Conservation (phyloP, 1,140 invertebrate species). For the Phymastichus coffea region DNA sequence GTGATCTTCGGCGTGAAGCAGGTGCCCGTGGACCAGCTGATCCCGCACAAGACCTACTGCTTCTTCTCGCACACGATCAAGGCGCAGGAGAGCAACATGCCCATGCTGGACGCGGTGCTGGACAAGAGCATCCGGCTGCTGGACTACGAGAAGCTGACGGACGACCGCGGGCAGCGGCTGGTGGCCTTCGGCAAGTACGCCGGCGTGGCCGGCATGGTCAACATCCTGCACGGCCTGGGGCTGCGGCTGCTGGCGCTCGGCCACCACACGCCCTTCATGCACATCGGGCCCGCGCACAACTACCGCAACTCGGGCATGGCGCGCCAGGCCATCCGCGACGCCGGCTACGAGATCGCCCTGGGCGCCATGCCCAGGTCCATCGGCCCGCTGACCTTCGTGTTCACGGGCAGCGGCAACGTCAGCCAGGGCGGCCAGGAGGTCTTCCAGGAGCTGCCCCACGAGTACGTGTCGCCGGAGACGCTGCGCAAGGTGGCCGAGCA, state of each 20-base stretch:
- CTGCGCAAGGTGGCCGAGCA: conserved; percentile 94
- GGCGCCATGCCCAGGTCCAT: conserved; percentile 98
- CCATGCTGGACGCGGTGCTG: conserved; percentile 91
- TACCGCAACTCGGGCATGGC: conserved; percentile 98
- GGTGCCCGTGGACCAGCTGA: conserved; percentile 89
- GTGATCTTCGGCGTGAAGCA: conserved; percentile 98
- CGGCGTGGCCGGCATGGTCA: conserved; percentile 97
- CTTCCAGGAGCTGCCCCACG: conserved; percentile 95
- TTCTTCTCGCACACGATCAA: conserved; percentile 99
- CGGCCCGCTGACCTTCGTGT: conserved; percentile 96
- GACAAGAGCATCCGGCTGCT: conserved; percentile 96
- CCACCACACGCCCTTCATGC: conserved; percentile 99
- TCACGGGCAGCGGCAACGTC: conserved; percentile 90
- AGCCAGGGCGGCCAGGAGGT: conserved; percentile 94
- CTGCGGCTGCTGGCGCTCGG: conserved; percentile 91
- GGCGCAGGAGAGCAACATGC: conserved; percentile 98
- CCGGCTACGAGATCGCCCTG: conserved; percentile 96
- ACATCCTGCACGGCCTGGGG: conserved; percentile 96
- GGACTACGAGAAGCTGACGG: conserved; percentile 96
- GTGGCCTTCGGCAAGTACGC: conserved; percentile 99
- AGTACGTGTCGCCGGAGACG: conserved; percentile 95
- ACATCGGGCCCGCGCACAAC: conserved; percentile 97
- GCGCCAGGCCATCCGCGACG: conserved; percentile 92
- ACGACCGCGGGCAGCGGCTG: conserved; percentile 82
- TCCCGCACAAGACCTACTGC: conserved; percentile 96